Base-by-base conservation (phyloP, 2,113 vertebrate genomes). In the Ranitomeya imitator region DNA sequence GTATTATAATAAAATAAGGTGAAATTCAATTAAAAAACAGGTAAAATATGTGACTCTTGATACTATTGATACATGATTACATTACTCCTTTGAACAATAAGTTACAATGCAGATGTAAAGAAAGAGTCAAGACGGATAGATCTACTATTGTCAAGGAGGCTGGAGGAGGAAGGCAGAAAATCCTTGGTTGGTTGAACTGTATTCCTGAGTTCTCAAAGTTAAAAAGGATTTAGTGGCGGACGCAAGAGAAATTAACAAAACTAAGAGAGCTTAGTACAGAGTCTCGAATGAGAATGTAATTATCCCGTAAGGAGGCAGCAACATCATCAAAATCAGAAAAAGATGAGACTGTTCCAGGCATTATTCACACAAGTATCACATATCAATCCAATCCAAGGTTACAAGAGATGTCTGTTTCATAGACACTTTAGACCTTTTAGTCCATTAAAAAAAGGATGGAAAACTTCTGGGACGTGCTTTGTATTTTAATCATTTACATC, bases 241-340 rank as follows among this genome's bases (percentile, higher is more conserved):
- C 23, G 60, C 15, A 37, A 63, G 21, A 76, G 37, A 83, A 73
- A 74, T 83, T 63, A 76, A 83, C 54, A 14, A 76, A 71, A 81
- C 19, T 57, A 51, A 71, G 67, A 37, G 23, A 23, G 61, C 23
- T 60, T 73, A 73, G 12, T 71, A 65, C 23, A 21, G 4, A 59
- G 18, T 31, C 79, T 52, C 23, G 59, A 82, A 82, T 82, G 55
- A 60, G 67, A 87, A 74, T 87, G 80, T 77, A 78, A 88, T 77
- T 84, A 16, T n/a, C 61, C 73, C 12, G 21, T 67, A 88, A 54
- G 69, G 71, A 23, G 67, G 19, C 87, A 76, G 65, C 26, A 73
- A 83, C 9, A 67, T 16, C 15, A 78, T 84, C 45, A 88, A n/a
- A 69, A 67, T 59, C 23, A 37, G 18, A 61, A 74, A 83, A 82